Evolutionary conservation across 1,140 invertebrate genomes (phyloP), one percentile per base, ranked within the genome.

Genomic region (Cydia splendana): DNA sequence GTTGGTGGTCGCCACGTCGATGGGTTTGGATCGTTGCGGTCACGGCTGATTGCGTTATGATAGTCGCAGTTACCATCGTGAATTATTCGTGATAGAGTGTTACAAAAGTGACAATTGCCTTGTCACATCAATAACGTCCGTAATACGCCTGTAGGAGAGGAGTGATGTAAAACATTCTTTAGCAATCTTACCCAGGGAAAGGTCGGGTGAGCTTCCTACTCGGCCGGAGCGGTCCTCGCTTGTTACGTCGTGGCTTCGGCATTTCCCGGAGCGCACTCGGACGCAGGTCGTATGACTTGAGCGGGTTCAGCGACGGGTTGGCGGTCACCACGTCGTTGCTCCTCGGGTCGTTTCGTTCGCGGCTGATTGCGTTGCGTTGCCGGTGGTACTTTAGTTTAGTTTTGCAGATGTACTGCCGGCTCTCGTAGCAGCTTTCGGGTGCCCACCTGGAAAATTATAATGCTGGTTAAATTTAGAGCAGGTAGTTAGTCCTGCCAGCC

Each of bases 321-420:
- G 81, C 83, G 4, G 87, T 91, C 81, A 91, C 88, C 75, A 91
- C 88, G 76, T 91, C 90, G 80, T 93, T 91, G 24, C 28, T 85
- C 45, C 86, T 79, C 2, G 85, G 85, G 77, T 93, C 90, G 75
- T 92, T 87, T 48, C 87, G 84, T 78, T 92, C 89, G 6, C 85
- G 82, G 79, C 85, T 87, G 15, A 89, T 81, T 48, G 45, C 7
- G 77, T 88, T 88, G 0, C 93, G 93, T 62, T 62, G 57, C 2
- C 57, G 91, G 92, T 2, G 86, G 82, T 2, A 94, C 89, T 76
- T 93, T 94, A 94, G 83, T 80, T 92, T 94, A 34, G 93, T 92
- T 86, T 96, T 95, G 88, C 96, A 96, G 81, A 96, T 95, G 88
- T 94, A 96, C 81, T 95, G 93, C 79, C 95, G 95, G 10, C 87